Evolutionary conservation across 2,888 invertebrate species (phyloP), one percentile per base, ranked within the genome.

Genomic region (Rhagonycha lutea): DNA sequence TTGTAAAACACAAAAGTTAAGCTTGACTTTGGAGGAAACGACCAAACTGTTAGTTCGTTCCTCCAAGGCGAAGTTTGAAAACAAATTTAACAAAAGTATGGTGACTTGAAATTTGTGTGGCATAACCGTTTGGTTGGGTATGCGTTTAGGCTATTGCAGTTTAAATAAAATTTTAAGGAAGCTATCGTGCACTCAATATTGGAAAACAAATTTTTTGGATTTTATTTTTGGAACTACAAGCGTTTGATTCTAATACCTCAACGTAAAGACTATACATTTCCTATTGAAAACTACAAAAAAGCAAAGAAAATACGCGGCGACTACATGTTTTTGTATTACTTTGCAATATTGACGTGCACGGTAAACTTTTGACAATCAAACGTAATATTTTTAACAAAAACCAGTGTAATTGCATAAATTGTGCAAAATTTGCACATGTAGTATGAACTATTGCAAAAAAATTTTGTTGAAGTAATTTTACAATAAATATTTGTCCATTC

Each of bases 401-500:
- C 79, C 77, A 75, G 79, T 80, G 69, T 69, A 60, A 77, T 29
- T 14, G 63, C 73, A 71, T 61, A 75, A 76, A 72, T 32, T 67
- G 75, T 73, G 74, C 69, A 67, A 32, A 47, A 61, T 14, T 14
- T 70, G 73, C 78, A 71, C 73, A 67, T 76, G 73, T 73, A 29
- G 75, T 84, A 83, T 88, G 87, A 86, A 87, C 88, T 88, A 88
- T 88, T 88, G 88, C 87, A 88, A 88, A 87, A 83, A 87, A 87
- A 86, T 83, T 86, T 83, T 78, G 81, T 84, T 32, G 0, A 68
- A 76, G 87, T 87, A 87, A 87, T 87, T 88, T 88, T 87, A 88
- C 88, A 86, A 87, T 88, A 88, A 87, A 88, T 88, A 87, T 87
- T 80, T 83, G 88, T 88, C 88, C 85, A 85, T 87, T 88, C 88